Percentiles rank a stretch among this genome's conserved stretches.
Conservation (phyloP, 2,888 invertebrate species). For the Parnassius smintheus region DNA sequence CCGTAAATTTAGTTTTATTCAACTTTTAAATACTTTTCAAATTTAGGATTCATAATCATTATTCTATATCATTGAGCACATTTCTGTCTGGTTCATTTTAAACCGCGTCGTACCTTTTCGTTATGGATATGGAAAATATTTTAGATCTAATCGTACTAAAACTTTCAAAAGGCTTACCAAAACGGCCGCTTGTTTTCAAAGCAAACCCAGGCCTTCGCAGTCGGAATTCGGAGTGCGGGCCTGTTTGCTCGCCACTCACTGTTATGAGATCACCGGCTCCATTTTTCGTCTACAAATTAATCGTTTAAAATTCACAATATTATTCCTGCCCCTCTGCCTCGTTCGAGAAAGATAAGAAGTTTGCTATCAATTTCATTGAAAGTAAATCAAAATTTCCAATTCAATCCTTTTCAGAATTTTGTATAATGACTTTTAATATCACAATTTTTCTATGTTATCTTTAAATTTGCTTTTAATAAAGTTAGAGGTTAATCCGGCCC, state of each 20-base stretch:
- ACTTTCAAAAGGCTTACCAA: conserved; percentile 41
- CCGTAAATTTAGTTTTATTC: too few relatives aligned
- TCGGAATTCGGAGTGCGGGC: conserved; percentile 8
- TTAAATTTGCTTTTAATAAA: too few relatives aligned
- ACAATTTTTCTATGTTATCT: neutral
- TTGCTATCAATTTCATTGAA: conserved; percentile 20
- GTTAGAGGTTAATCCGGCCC: too few relatives aligned
- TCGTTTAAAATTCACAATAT: conserved; percentile 73
- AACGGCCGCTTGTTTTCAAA: conserved; percentile 45
- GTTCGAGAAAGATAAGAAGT: neutral
- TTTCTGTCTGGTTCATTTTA: neutral
- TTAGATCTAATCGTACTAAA: conserved; percentile 59
- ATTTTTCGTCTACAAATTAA: conserved; percentile 70
- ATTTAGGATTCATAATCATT: too few relatives aligned
- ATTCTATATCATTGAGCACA: too few relatives aligned
- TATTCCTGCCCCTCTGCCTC: conserved; percentile 30
- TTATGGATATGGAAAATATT: conserved; percentile 36
- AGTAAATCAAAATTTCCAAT: conserved; percentile 1
- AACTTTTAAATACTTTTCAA: too few relatives aligned
- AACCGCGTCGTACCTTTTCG: neutral
- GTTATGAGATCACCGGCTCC: conserved; percentile 53
- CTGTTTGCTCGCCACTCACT: conserved; percentile 61
- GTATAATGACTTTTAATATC: neutral
- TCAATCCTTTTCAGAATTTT: conserved; percentile 3
- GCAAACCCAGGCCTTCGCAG: conserved; percentile 37